Base-by-base conservation (phyloP, 2,797 vertebrate species). In the Gobionotothen gibberifrons region DNA sequence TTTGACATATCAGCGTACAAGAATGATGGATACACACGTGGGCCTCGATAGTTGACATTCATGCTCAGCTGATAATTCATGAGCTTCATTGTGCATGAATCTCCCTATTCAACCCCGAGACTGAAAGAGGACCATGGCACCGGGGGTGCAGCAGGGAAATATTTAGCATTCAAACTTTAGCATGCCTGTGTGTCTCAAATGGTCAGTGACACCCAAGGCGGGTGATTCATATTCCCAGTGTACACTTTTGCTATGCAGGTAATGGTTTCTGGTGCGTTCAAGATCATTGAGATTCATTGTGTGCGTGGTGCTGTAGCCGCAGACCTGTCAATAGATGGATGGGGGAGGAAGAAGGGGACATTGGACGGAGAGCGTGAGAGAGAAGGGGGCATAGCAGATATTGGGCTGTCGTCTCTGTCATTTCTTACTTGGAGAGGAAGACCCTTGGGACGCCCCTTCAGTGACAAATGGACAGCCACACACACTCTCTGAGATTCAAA, bases 241-340 rank as follows among this genome's bases (percentile, higher is more conserved):
- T 89, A 85, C 73, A 78, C 86, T 88, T 83, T 87, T 65, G 84
- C 67, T 52, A 40, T 58, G 64, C 78, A 89, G 86, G 83, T 90
- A 83, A 87, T 82, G 83, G 76, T 76, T 85, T 81, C 72, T 72
- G 85, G 85, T 85, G 65, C 49, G 0, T 32, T 72, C 79, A 13
- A 82, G 83, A 88, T 89, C 89, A 90, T 90, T 92, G 87, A 84
- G 74, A 93, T 93, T 90, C 90, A 85, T 69, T 74, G 79, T 79
- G 76, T 80, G 85, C 43, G 8, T 42, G 51, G 74, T 11, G 58
- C 62, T 74, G 81, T 40, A 69, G 77, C 67, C 15, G 17, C 80
- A 74, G 85, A 83, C 76, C 83, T 90, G 87, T 89, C 88, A 90
- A 88, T 84, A 84, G 74, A 69, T 3, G 42, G 70, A 71, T 9